Evolutionary conservation across 2,113 vertebrate species (phyloP), one percentile per base, ranked within the genome.

Genomic region (Aspidoscelis tigris): DNA sequence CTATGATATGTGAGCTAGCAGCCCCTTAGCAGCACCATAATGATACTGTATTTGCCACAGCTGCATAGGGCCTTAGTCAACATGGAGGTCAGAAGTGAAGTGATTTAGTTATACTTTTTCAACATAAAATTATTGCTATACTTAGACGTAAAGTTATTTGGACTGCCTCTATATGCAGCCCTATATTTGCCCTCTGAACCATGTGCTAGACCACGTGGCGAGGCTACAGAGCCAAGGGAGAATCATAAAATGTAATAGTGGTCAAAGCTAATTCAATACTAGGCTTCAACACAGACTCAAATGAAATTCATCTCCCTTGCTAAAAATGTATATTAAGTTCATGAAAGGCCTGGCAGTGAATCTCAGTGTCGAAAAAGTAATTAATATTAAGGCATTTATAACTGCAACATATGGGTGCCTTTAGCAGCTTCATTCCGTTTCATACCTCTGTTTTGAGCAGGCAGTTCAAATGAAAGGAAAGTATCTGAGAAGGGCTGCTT

Each of bases 311-410:
- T 5, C n/a, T 88, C 43, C 33, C 22, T 75, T 7, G 3, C 65
- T 78, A 81, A 78, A 86, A 89, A 84, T 78, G 26, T 82, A 0
- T 80, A 61, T 80, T 68, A 85, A 65, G 70, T 18, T 11, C 0
- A 0, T 78, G 58, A 80, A 87, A 89, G 43, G 82, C 0, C 16
- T 8, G 69, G 22, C 70, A 6, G 16, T 33, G 78, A 86, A 82
- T 77, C 41, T 82, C 76, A 44, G 50, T 44, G 47, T 47, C 80
- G 76, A 88, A 89, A 90, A 86, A 65, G 18, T 70, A 72, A 85
- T 84, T 87, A 85, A 39, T 84, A 86, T 84, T 83, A 76, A 84
- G 85, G 20, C 24, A 53, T 83, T 85, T 83, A 33, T 85, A 84
- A 69, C 64, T 66, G 24, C 20, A 43, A 81, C 9, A 53, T 43